Evolutionary conservation across 35 echinoderm and acorn worm species (phyloP).

Genomic region (Diadema setosum): DNA sequence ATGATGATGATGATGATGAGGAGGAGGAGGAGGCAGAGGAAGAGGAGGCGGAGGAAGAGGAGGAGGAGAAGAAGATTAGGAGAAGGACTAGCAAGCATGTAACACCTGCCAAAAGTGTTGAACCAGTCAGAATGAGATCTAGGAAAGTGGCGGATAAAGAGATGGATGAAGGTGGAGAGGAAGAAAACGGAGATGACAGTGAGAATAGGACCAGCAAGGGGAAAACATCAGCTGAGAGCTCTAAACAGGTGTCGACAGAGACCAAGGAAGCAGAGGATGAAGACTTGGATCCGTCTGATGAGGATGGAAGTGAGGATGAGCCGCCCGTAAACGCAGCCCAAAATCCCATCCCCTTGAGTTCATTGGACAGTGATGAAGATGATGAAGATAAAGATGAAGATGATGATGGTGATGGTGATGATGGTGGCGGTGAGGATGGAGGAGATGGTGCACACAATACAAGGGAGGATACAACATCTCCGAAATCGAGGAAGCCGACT

Average conservation of each 20-base stretch:
- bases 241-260: neutral
- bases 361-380: neutral
- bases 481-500: too few relatives aligned
- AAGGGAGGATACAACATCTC: too few relatives aligned
- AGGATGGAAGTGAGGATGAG: neutral
- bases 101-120: too few relatives aligned
- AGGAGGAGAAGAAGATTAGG: neutral
- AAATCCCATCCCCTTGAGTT: too few relatives aligned
- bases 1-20: neutral
- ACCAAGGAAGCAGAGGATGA: neutral
- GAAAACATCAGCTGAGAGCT: neutral
- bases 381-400: neutral
- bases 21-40: neutral
- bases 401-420: neutral
- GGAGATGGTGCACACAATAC: neutral
- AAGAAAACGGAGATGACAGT: neutral
- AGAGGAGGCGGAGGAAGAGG: neutral
- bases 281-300: neutral
- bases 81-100: neutral
- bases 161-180: neutral
- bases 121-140: too few relatives aligned
- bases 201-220: neutral
- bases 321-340: neutral
- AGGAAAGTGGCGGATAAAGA: neutral
- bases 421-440: constrained; percentile 7